These are phyloP conservation scores for Drosophila mayaguana DNA, from an alignment of 2,888 invertebrate species.

Conservation along the genomic window DNA sequence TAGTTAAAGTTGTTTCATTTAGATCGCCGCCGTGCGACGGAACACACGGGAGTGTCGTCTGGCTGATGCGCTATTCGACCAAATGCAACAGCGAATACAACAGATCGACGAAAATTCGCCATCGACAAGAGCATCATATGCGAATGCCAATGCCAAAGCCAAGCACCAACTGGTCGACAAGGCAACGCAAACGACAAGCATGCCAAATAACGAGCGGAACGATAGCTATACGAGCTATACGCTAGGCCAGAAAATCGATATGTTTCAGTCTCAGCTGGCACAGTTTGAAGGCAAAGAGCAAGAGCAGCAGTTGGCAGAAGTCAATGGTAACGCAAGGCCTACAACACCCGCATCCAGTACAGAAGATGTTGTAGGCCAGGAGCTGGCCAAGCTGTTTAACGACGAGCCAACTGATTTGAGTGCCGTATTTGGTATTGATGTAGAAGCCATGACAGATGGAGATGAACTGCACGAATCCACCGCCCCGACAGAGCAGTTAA, in stretches of 20 bases:
- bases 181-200: conserved; percentile 47
- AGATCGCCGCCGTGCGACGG: conserved; percentile 78
- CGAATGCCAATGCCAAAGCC: background rate
- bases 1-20: background rate
- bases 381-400: conserved; percentile 79
- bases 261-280: conserved; percentile 75
- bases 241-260: conserved; percentile 79
- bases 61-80: conserved; percentile 62
- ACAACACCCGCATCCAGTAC: conserved; percentile 27
- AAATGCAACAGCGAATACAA: conserved; percentile 52
- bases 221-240: conserved; percentile 44
- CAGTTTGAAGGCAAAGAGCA: conserved; percentile 33
- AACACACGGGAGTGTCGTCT: conserved; percentile 75
- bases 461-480: background rate
- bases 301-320: background rate
- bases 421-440: conserved; percentile 81
- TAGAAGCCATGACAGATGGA: conserved; percentile 9
- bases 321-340: background rate
- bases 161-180: conserved; percentile 36
- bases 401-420: conserved; percentile 77
- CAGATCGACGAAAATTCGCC: conserved; percentile 2
- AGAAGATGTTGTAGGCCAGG: conserved; percentile 74
- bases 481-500: background rate
- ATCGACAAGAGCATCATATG: background rate
- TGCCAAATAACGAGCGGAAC: conserved; percentile 19